Percentiles rank a stretch among this genome's conserved stretches.
phyloP scores from a whole-genome alignment of 1,140 invertebrate species.

The Ditylenchus dipsaci region DNA sequence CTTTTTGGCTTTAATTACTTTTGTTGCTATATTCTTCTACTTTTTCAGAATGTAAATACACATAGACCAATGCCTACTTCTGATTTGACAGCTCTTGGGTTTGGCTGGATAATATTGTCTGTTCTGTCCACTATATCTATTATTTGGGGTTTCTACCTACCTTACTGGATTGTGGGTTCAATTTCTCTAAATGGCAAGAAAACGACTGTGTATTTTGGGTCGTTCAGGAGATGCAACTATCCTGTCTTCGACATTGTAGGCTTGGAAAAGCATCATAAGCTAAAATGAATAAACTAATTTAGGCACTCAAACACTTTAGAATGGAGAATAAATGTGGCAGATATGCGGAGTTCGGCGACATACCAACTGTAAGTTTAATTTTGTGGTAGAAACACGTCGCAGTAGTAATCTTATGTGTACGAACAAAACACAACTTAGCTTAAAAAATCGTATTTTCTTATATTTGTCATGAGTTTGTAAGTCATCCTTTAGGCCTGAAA shows the following conservation, averaged over 20 bases:
- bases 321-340: constrained; percentile 13
- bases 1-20: too few species aligned
- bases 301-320: constrained; percentile 1
- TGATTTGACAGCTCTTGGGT: constrained; percentile 3
- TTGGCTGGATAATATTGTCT: constrained; percentile 13
- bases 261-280: neutral
- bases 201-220: constrained; percentile 13
- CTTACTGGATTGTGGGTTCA: constrained; percentile 8
- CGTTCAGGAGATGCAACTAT: constrained; percentile 13
- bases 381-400: too few species aligned
- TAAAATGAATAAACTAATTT: neutral
- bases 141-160: constrained; percentile 8
- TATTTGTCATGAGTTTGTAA: too few species aligned
- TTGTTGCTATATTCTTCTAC: too few species aligned
- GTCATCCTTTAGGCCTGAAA: too few species aligned
- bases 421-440: too few species aligned
- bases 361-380: constrained; percentile 6
- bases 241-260: constrained; percentile 9
- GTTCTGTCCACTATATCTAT: constrained; percentile 2
- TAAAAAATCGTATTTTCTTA: too few species aligned
- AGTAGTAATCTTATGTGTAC: too few species aligned
- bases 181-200: constrained; percentile 2
- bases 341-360: constrained; percentile 3
- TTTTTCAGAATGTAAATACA: neutral
- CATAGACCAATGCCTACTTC: neutral